phyloP scores from a whole-genome alignment of 2,888 invertebrate genomes.

The Drosophila algonquin region DNA sequence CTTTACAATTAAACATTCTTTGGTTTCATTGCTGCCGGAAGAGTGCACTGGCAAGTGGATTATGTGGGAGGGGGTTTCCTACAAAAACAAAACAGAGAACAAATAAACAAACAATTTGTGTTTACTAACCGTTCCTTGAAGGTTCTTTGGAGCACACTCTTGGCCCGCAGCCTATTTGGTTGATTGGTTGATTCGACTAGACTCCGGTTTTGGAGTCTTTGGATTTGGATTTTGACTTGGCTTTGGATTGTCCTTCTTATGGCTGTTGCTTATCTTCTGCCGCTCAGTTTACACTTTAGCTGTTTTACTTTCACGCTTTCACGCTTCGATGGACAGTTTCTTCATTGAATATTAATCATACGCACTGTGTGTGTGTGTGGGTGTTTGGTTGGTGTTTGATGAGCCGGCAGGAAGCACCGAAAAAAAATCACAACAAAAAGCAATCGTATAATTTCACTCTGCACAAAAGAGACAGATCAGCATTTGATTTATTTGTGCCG shows the following conservation, averaged over 20 bases:
- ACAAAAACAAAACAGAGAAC: conserved; percentile 2
- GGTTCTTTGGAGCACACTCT: not conserved
- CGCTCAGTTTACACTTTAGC: conserved; percentile 8
- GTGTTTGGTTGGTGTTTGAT: not conserved
- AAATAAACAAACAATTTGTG: conserved; percentile 24
- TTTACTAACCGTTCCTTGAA: conserved; percentile 36
- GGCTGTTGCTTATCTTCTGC: conserved; percentile 12
- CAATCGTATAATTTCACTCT: not conserved
- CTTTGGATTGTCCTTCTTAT: not conserved
- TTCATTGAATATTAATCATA: conserved; percentile 24
- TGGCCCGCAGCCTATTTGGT: conserved; percentile 5
- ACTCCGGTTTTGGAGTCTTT: not conserved
- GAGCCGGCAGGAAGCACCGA: conserved; percentile 25
- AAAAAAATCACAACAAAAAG: conserved; percentile 4
- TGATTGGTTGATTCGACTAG: conserved; percentile 10
- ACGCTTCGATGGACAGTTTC: conserved; percentile 33
- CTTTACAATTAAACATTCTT: not conserved
- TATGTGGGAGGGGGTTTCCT: too few relatives aligned
- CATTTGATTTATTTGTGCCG: too few relatives aligned
- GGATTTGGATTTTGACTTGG: not conserved
- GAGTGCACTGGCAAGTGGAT: too few relatives aligned
- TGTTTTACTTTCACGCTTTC: conserved; percentile 8
- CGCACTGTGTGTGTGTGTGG: conserved; percentile 25
- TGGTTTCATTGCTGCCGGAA: not conserved
- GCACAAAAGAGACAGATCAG: not conserved